Conservation (phyloP, 1,140 invertebrate species). For the Protaetia brevitarsis region DNA sequence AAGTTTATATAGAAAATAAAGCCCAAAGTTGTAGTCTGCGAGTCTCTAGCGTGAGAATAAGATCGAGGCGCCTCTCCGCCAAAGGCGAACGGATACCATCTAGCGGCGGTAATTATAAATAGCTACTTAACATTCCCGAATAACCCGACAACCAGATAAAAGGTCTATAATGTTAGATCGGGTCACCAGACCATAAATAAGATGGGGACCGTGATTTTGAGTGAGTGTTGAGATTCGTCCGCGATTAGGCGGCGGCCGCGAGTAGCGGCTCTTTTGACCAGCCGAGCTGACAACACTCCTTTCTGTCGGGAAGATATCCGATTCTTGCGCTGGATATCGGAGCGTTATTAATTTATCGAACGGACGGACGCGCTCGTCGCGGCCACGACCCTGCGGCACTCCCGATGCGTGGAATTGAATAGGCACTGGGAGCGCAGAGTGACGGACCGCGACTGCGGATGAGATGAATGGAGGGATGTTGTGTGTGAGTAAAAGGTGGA, state of each 20-base stretch:
- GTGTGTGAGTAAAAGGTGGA: no score
- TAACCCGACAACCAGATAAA: constrained; percentile 37
- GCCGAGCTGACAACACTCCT: constrained; percentile 33
- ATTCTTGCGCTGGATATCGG: constrained; percentile 31
- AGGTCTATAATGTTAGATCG: constrained; percentile 38
- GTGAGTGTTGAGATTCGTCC: constrained; percentile 39
- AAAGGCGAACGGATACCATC: neutral
- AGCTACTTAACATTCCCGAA: constrained; percentile 42
- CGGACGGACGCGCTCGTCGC: neutral
- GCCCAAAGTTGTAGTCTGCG: no score
- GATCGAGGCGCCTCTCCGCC: no score
- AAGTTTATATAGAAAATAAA: no score
- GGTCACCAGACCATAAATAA: constrained; percentile 42
- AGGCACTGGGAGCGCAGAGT: no score
- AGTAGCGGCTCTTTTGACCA: constrained; percentile 32
- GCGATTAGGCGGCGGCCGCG: constrained; percentile 34
- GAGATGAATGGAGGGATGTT: neutral
- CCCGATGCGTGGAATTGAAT: no score
- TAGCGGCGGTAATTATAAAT: constrained; percentile 39
- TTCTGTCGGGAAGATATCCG: constrained; percentile 28
- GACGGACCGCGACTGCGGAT: neutral
- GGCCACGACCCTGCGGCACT: no score
- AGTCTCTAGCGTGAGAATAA: no score
- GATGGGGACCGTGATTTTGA: constrained; percentile 42
- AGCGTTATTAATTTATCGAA: constrained; percentile 37